phyloP scores from a whole-genome alignment of 2,797 vertebrate species.

The Telmatherina bonti region DNA sequence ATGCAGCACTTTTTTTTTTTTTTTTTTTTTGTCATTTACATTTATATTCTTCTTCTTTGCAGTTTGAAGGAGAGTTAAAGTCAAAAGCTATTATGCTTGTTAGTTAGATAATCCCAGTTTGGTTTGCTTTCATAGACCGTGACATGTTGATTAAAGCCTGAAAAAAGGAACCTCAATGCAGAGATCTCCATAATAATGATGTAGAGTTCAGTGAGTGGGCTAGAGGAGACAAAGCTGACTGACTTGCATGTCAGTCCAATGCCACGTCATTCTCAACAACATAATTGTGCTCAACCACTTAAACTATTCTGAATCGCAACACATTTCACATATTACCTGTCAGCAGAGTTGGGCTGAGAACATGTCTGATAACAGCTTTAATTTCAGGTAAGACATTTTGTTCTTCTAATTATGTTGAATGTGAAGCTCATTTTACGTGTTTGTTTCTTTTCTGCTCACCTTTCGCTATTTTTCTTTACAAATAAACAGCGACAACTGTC shows the following conservation, averaged over 20 bases:
- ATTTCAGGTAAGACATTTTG: slow-evolving; percentile 66
- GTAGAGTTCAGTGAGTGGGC: slow-evolving; percentile 62
- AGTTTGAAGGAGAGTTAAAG: not conserved
- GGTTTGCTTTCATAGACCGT: slow-evolving; percentile 7
- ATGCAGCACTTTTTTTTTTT: no score
- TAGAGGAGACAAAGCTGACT: slow-evolving; percentile 42
- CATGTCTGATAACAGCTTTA: slow-evolving; percentile 59
- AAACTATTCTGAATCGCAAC: slow-evolving; percentile 53
- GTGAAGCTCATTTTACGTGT: not conserved
- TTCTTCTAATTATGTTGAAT: not conserved
- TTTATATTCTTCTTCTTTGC: slow-evolving; percentile 4
- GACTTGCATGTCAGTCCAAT: slow-evolving; percentile 53
- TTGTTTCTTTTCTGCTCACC: no score
- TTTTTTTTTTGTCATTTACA: not conserved
- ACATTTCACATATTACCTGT: slow-evolving; percentile 41
- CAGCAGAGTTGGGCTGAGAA: slow-evolving; percentile 43
- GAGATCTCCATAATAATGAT: slow-evolving; percentile 29
- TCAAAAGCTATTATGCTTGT: slow-evolving; percentile 1
- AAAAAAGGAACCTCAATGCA: slow-evolving; percentile 9
- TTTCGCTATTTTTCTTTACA: no score
- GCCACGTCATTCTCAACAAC: slow-evolving; percentile 74
- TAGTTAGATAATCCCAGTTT: slow-evolving; percentile 12
- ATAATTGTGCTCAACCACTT: slow-evolving; percentile 69
- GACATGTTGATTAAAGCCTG: slow-evolving; percentile 4
- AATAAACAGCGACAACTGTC: not conserved